A percentile compares a stretch with the other conserved stretches of the same genome.
phyloP scores from a whole-genome alignment of 1,140 invertebrate species.

The Monomorium pharaonis region DNA sequence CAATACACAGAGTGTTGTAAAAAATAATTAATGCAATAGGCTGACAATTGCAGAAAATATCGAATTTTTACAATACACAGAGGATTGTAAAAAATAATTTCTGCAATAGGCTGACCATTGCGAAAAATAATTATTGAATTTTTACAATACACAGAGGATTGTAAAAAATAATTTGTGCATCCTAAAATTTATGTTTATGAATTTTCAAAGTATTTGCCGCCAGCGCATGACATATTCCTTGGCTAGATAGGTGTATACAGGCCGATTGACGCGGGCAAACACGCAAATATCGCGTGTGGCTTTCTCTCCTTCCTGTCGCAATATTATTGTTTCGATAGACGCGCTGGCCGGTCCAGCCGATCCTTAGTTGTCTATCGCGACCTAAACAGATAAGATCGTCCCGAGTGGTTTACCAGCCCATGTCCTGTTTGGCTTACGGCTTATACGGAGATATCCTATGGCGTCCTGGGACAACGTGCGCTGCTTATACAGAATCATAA shows the following conservation, averaged over 20 bases:
- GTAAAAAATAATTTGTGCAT: no score
- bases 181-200: not conserved
- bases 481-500: conserved; percentile 73
- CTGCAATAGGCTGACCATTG: no score
- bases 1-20: no score
- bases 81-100: no score
- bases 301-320: conserved; percentile 58
- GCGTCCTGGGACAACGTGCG: conserved; percentile 57
- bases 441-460: conserved; percentile 69
- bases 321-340: conserved; percentile 70
- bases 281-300: conserved; percentile 70
- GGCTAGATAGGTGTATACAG: not conserved
- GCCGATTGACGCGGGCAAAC: conserved; percentile 48
- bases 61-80: no score
- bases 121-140: no score
- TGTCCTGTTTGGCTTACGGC: conserved; percentile 75
- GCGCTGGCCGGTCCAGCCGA: conserved; percentile 25
- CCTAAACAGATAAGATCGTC: conserved; percentile 73
- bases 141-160: no score
- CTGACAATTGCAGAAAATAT: no score
- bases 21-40: no score
- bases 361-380: not conserved
- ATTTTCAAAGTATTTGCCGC: not conserved
- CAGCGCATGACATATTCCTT: not conserved
- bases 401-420: conserved; percentile 74